These are phyloP conservation scores for Callospermophilus lateralis DNA, from an alignment of 2,113 vertebrate genomes.

Conservation along the genomic window DNA sequence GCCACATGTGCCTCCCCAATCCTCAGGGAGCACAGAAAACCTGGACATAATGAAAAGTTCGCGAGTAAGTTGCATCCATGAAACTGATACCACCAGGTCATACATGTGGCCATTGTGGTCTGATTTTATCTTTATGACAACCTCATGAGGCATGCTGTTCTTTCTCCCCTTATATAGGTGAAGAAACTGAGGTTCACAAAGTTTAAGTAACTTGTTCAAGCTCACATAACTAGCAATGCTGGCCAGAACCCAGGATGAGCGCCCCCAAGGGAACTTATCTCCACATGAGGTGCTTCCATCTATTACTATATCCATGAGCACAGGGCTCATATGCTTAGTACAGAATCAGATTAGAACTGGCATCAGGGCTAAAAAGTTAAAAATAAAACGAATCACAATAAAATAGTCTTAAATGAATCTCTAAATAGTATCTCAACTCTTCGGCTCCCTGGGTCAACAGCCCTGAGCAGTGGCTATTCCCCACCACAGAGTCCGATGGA, in stretches of 20 bases:
- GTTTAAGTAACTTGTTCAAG: background rate
- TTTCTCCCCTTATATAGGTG: background rate
- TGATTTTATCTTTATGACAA: background rate
- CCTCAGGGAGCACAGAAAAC: background rate
- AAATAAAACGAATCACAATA: background rate
- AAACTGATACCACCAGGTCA: background rate
- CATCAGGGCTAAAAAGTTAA: background rate
- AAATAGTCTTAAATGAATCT: background rate
- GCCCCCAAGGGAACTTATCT: background rate
- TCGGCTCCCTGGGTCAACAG: background rate
- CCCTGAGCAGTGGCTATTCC: background rate
- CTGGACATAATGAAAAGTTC: background rate
- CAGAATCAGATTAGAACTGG: background rate
- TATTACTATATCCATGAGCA: background rate
- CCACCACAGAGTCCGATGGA: background rate
- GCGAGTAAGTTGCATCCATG: too few species aligned
- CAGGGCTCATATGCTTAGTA: background rate
- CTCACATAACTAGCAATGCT: background rate
- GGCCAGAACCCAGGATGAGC: background rate
- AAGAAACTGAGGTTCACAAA: background rate
- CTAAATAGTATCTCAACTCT: background rate
- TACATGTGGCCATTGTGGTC: too few species aligned
- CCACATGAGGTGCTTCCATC: fast-evolving
- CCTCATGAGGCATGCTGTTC: background rate
- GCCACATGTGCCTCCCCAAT: background rate